These are phyloP conservation scores for Axinella damicornis DNA, from an alignment of 37 sponge, comb jelly and placozoan species.

Conservation along the genomic window DNA sequence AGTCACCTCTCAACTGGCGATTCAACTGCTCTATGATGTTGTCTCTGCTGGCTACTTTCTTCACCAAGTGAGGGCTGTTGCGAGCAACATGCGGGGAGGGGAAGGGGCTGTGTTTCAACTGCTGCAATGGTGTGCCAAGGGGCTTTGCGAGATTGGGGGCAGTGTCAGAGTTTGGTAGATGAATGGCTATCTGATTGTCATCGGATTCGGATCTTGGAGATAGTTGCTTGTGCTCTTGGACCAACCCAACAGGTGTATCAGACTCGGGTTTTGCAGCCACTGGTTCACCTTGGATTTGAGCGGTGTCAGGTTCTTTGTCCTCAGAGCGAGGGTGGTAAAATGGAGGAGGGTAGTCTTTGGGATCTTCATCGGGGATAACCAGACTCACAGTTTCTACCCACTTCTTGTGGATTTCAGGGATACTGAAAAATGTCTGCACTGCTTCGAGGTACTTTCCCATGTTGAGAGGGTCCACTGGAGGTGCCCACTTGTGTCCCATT, in stretches of 20 bases:
- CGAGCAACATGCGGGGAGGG: background rate
- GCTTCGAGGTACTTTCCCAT: conserved; percentile 16
- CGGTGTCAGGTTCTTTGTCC: background rate
- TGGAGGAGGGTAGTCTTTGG: conserved; percentile 32
- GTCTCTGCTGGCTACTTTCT: conserved; percentile 10
- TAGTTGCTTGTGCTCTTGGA: too few relatives aligned
- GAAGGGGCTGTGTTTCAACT: too few relatives aligned
- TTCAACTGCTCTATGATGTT: conserved; percentile 37
- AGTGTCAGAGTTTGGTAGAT: background rate
- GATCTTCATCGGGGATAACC: conserved; percentile 38
- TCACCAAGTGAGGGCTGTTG: background rate
- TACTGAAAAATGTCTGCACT: conserved; percentile 26
- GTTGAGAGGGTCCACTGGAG: conserved; percentile 17
- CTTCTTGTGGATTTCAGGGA: conserved; percentile 22
- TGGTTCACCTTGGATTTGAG: too few relatives aligned
- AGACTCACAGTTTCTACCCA: conserved; percentile 36
- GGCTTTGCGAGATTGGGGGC: background rate
- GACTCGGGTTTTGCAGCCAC: too few relatives aligned
- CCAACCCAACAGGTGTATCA: too few relatives aligned
- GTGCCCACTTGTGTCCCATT: background rate
- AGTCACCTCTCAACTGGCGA: conserved; percentile 1
- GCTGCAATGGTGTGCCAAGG: background rate
- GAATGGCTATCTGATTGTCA: background rate
- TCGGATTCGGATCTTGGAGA: background rate
- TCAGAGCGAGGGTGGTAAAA: conserved; percentile 6